Evolutionary conservation across 2,797 vertebrate genomes (phyloP).

Genomic region (Cossypha niveicapilla): DNA sequence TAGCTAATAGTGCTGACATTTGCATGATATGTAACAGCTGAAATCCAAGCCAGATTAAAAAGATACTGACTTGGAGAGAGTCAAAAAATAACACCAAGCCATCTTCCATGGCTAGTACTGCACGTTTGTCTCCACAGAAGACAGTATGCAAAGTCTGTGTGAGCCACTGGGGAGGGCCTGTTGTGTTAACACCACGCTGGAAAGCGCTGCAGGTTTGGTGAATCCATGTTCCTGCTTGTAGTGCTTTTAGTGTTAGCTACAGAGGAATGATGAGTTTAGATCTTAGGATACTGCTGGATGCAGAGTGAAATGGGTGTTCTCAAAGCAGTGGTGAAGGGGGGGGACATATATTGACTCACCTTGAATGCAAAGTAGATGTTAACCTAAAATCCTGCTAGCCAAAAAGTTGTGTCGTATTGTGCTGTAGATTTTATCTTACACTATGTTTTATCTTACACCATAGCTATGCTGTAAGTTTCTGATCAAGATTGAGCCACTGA

Average conservation of each 20-base stretch:
- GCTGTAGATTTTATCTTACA: background rate
- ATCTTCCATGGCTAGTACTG: background rate
- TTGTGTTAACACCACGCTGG: accelerated
- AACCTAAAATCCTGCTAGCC: background rate
- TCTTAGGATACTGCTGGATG: background rate
- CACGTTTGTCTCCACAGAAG: background rate
- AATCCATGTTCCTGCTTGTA: accelerated
- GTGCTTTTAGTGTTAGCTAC: background rate
- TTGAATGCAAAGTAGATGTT: background rate
- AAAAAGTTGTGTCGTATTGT: accelerated
- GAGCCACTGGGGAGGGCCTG: background rate
- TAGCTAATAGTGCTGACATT: background rate
- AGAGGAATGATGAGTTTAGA: background rate
- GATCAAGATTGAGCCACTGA: background rate
- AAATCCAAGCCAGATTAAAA: background rate
- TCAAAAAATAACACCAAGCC: background rate
- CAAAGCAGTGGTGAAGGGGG: background rate
- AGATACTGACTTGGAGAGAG: background rate
- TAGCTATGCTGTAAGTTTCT: background rate
- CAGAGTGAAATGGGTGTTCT: background rate
- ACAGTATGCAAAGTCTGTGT: background rate
- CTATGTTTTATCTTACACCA: background rate
- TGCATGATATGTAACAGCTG: background rate
- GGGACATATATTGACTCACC: background rate
- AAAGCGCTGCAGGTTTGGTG: background rate